Base-by-base conservation (phyloP, 2,888 invertebrate species). In the Drosophila leonis region DNA sequence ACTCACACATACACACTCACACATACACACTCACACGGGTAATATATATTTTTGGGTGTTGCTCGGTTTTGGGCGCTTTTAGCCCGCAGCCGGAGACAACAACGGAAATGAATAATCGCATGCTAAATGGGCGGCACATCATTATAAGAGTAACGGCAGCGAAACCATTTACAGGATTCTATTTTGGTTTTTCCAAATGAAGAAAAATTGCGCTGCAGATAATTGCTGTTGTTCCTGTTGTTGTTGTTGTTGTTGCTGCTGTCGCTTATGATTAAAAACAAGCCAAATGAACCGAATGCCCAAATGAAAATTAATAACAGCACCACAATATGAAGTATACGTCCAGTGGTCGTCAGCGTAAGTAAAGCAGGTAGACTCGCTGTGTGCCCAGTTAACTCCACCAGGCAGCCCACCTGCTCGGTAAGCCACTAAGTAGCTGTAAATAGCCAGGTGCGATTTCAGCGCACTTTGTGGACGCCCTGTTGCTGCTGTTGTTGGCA, bases 71-170 rank as follows among this genome's bases (percentile, higher is more conserved):
- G 41, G 41, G 54, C 61, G 61, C 60, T 54, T 65, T 57, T 42
- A 37, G 52, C 13, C 37, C 20, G 9, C 24, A 42, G 37, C 31
- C 60, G 75, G 35, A 61, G 51, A 65, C 63, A 57, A 49, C 55
- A 57, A 29, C 78, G 82, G 82, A 89, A 84, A 89, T 83, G 75
- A 83, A 75, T 78, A 82, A 82, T 83, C 79, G 67, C 82, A 71
- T 70, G 71, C 75, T 84, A 78, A 89, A 87, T 89, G 72, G 79
- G 68, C 65, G 65, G 82, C 64, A 61, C 71, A 80, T 74, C 69
- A 77, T 89, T 83, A 83, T 80, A 67, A 42, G 59, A 52, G 41
- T 13, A 42, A 44, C 49, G 18, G 20, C 44, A 33, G 42, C 39
- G 65, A 55, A 42, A 48, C 37, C n/a, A 66, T 72, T 48, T 60